Evolutionary conservation across 2,113 vertebrate genomes (phyloP).

Genomic region (Aleadryas rufinucha): DNA sequence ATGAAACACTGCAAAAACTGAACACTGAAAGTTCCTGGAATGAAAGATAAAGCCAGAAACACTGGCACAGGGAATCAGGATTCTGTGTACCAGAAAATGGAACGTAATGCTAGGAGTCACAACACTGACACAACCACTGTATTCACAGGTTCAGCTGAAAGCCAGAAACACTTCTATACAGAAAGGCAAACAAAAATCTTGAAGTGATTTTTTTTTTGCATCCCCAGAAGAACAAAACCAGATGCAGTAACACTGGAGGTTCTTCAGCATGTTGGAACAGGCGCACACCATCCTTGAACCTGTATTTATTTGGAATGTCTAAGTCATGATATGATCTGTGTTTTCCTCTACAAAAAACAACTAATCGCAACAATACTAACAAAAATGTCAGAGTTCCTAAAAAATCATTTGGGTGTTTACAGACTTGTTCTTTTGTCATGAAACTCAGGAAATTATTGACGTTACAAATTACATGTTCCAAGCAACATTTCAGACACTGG

Average conservation of each 20-base stretch:
- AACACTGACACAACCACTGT: background rate
- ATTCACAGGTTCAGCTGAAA: background rate
- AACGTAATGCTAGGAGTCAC: background rate
- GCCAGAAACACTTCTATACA: background rate
- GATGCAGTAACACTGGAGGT: background rate
- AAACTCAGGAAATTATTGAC: background rate
- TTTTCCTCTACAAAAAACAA: background rate
- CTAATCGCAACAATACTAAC: background rate
- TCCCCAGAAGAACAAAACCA: background rate
- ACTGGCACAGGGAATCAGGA: background rate
- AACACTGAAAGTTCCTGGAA: background rate
- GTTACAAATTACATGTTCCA: background rate
- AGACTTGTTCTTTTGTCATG: background rate
- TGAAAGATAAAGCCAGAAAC: background rate
- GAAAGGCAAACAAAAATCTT: background rate
- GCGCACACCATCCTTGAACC: background rate
- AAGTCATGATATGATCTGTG: background rate
- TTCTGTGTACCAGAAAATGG: background rate
- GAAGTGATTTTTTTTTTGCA: background rate
- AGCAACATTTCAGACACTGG: background rate
- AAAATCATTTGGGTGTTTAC: background rate
- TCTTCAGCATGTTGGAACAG: background rate
- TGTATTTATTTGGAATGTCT: background rate
- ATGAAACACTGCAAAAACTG: background rate
- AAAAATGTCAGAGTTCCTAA: background rate